phyloP scores from a whole-genome alignment of 2,888 invertebrate species.

The Papilio elwesi region DNA sequence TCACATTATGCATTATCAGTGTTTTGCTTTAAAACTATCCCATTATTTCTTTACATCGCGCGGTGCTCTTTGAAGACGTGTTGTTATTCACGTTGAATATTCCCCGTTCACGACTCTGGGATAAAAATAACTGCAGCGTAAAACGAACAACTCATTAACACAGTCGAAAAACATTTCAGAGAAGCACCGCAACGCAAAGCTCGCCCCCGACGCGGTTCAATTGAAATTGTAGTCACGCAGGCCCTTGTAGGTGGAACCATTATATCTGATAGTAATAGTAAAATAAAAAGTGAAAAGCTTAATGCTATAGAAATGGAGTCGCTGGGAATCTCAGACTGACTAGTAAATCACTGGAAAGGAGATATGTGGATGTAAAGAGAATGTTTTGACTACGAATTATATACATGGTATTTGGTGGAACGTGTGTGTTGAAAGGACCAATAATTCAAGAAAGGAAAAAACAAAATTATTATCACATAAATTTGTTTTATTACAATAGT shows the following conservation, averaged over 20 bases:
- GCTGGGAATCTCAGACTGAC: too few species aligned
- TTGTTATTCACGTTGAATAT: conserved; percentile 34
- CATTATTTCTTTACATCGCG: conserved; percentile 17
- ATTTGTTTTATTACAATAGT: too few species aligned
- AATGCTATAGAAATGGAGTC: neutral
- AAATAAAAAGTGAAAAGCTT: neutral
- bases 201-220: neutral
- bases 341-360: too few species aligned
- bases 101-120: conserved; percentile 34
- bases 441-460: too few species aligned
- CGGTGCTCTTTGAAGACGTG: conserved; percentile 25
- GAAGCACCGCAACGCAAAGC: conserved; percentile 12
- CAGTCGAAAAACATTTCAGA: conserved; percentile 31
- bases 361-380: too few species aligned
- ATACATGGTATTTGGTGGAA: too few species aligned
- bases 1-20: conserved; percentile 15
- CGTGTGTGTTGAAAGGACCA: neutral
- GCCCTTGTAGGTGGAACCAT: neutral
- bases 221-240: neutral
- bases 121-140: conserved; percentile 38
- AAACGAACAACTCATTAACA: conserved; percentile 37
- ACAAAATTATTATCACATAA: too few species aligned
- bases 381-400: neutral
- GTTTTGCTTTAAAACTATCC: conserved; percentile 17
- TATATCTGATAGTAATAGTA: too few species aligned